These are phyloP conservation scores for Meiosimyza decipiens DNA, from an alignment of 2,888 invertebrate species.

Conservation along the genomic window DNA sequence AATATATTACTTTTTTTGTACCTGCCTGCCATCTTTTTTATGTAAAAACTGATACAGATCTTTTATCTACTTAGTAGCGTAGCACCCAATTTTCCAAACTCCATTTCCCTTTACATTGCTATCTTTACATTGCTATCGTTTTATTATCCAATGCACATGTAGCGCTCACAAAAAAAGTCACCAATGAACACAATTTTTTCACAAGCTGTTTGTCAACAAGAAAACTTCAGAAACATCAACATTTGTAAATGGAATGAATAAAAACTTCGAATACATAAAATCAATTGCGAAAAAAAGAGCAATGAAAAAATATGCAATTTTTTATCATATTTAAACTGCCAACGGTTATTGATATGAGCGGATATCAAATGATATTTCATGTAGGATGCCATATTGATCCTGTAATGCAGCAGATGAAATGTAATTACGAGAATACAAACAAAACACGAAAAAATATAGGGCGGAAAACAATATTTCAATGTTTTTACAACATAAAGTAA, in stretches of 20 bases:
- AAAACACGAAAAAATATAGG: no score
- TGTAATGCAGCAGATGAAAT: not conserved
- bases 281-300: not conserved
- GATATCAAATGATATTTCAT: conserved; percentile 6
- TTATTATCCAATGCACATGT: no score
- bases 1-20: no score
- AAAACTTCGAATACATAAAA: not conserved
- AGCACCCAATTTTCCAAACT: no score
- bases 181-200: not conserved
- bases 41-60: no score
- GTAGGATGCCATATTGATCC: not conserved
- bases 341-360: conserved; percentile 1
- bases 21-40: no score
- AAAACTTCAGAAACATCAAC: not conserved
- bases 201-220: not conserved
- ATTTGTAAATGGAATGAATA: not conserved
- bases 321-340: not conserved
- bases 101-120: no score
- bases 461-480: no score
- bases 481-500: no score
- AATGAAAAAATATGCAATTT: not conserved
- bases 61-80: no score
- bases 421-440: not conserved
- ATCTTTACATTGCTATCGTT: no score
- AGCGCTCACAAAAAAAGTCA: no score